These are phyloP conservation scores for Dicycla oo DNA, from an alignment of 2,888 invertebrate genomes.

Conservation along the genomic window DNA sequence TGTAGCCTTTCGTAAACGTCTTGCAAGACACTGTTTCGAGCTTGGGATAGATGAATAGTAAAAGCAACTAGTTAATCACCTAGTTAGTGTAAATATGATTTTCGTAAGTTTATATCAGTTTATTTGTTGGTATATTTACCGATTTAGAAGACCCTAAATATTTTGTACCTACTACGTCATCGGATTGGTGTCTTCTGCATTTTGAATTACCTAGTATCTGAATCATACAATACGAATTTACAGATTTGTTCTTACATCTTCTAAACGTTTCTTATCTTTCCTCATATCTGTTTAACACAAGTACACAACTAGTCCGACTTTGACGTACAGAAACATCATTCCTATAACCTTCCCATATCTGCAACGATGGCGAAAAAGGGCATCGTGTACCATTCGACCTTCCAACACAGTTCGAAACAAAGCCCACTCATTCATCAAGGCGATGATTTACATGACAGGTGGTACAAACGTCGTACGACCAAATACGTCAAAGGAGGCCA, in stretches of 20 bases:
- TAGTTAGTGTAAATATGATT: neutral
- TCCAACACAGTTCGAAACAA: conserved; percentile 49
- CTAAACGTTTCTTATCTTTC: neutral
- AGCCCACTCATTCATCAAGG: conserved; percentile 56
- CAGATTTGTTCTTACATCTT: neutral
- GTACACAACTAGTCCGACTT: neutral
- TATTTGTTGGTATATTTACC: no score
- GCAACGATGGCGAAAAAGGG: conserved; percentile 36
- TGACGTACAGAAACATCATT: neutral
- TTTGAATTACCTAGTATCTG: neutral
- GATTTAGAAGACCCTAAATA: neutral
- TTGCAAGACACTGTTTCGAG: neutral
- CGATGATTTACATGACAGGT: conserved; percentile 65
- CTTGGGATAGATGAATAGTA: no score
- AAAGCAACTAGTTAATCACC: no score
- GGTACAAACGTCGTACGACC: conserved; percentile 60
- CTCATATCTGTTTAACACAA: neutral
- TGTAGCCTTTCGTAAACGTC: no score
- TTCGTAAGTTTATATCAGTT: neutral
- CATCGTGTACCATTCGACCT: conserved; percentile 58
- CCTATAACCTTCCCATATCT: conserved; percentile 26
- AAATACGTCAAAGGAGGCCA: conserved; percentile 67
- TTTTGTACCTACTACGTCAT: no score
- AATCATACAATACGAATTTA: neutral
- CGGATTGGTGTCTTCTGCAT: neutral